Conservation (phyloP, 2,797 vertebrate genomes). For the Sebastiscus tertius region DNA sequence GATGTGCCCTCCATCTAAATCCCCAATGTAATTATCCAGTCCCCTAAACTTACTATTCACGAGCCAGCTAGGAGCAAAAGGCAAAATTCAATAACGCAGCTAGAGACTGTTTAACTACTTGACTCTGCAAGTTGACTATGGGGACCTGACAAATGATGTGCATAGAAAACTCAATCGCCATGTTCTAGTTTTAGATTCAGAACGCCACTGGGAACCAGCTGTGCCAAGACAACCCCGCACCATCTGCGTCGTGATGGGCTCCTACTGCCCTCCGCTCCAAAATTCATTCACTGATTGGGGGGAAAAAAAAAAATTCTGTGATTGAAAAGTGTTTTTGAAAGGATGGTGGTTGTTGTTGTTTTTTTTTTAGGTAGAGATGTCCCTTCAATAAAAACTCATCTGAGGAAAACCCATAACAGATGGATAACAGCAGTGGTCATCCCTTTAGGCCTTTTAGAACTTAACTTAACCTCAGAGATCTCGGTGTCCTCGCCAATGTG, state of each 20-base stretch:
- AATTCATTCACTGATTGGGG: conserved; percentile 6
- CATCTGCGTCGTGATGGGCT: conserved; percentile 46
- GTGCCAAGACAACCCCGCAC: conserved; percentile 49
- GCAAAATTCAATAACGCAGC: conserved; percentile 49
- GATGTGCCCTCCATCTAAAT: conserved; percentile 5
- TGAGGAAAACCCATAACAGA: conserved; percentile 8
- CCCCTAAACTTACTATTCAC: conserved; percentile 29
- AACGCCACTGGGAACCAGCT: conserved; percentile 45
- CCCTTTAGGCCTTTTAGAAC: not conserved
- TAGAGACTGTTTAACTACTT: conserved; percentile 49
- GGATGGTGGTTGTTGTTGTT: not conserved
- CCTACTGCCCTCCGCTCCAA: not conserved
- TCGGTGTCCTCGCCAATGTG: not conserved
- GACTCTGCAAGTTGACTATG: conserved; percentile 32
- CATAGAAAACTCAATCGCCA: conserved; percentile 44
- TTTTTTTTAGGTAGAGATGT: not conserved
- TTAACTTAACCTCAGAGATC: conserved; percentile 19
- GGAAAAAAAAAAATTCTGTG: not conserved
- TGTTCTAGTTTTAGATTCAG: conserved; percentile 53
- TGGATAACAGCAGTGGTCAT: not conserved
- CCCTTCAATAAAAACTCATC: not conserved
- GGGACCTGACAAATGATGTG: conserved; percentile 48
- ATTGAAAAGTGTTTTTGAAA: not conserved
- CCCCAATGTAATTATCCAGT: conserved; percentile 15
- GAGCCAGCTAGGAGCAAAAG: conserved; percentile 42